These are phyloP conservation scores for Selenia dentaria DNA, from an alignment of 2,888 invertebrate genomes.

Conservation along the genomic window DNA sequence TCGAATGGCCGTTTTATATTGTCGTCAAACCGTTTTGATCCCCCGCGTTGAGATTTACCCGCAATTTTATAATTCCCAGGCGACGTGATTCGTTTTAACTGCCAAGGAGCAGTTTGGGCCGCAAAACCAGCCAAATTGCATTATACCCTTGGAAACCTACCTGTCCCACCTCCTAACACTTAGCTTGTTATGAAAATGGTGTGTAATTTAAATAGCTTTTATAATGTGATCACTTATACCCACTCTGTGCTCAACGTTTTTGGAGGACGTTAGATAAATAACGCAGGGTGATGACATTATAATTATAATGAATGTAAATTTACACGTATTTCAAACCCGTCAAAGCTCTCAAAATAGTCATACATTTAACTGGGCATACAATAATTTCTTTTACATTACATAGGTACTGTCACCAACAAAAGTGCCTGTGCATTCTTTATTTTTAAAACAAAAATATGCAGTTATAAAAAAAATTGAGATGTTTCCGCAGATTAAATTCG, in stretches of 20 bases:
- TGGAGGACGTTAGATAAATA: slow-evolving; percentile 23
- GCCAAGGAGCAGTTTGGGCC: slow-evolving; percentile 64
- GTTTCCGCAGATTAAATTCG: too few species aligned
- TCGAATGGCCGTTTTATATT: slow-evolving; percentile 52
- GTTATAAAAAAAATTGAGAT: too few species aligned
- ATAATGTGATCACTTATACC: slow-evolving; percentile 41
- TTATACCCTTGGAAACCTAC: slow-evolving; percentile 51
- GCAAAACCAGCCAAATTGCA: slow-evolving; percentile 59
- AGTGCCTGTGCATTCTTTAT: too few species aligned
- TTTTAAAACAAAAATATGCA: too few species aligned
- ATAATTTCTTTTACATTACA: neutral
- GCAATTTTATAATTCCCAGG: slow-evolving; percentile 67
- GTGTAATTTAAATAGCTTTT: slow-evolving; percentile 56
- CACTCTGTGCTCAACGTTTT: slow-evolving; percentile 19
- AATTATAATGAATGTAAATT: slow-evolving; percentile 25
- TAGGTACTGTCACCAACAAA: too few species aligned
- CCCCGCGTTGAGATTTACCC: slow-evolving; percentile 53
- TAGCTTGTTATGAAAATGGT: slow-evolving; percentile 42
- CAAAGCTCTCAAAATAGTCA: slow-evolving; percentile 4
- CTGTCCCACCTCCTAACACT: slow-evolving; percentile 35
- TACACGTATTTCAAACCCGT: neutral
- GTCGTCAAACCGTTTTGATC: slow-evolving; percentile 55
- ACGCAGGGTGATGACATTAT: slow-evolving; percentile 13
- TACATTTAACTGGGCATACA: neutral
- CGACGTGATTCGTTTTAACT: slow-evolving; percentile 70